Conservation (phyloP, 1,140 invertebrate species). For the Triops cancriformis region DNA sequence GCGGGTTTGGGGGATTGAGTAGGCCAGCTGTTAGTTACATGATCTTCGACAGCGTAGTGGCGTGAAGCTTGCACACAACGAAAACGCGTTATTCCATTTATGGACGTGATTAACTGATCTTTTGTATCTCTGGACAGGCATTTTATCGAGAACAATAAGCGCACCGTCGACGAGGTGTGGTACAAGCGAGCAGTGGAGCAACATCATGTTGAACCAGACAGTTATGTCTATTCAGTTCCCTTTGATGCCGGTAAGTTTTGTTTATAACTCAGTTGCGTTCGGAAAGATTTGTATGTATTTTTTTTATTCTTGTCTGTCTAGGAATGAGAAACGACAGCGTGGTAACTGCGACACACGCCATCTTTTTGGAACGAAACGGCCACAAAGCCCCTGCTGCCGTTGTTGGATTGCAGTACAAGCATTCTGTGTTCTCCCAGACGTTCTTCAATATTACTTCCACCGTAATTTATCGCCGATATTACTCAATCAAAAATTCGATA, state of each 20-base stretch:
- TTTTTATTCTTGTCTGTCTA: constrained; percentile 37
- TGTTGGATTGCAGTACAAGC: constrained; percentile 76
- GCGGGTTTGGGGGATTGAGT: background rate
- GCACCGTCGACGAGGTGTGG: constrained; percentile 82
- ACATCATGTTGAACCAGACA: constrained; percentile 70
- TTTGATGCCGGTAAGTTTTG: constrained; percentile 58
- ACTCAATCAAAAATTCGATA: background rate
- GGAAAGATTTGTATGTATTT: constrained; percentile 34
- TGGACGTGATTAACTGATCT: background rate
- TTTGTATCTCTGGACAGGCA: constrained; percentile 48
- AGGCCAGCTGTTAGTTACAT: background rate
- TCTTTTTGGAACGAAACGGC: constrained; percentile 74
- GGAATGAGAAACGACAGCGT: constrained; percentile 55
- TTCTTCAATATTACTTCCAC: constrained; percentile 77
- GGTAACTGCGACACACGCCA: constrained; percentile 80
- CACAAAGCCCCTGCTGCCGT: constrained; percentile 80
- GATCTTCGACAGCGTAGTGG: background rate
- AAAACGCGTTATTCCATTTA: background rate
- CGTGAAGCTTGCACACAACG: background rate
- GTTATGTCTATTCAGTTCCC: constrained; percentile 85
- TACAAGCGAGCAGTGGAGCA: constrained; percentile 88
- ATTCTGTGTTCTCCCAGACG: constrained; percentile 66
- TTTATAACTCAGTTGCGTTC: constrained; percentile 27
- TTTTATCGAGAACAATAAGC: constrained; percentile 68
- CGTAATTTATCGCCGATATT: constrained; percentile 44